phyloP scores from a whole-genome alignment of 30 jellyfish, hydroid and myxozoan species.

The Calvadosia cruxmelitensis region DNA sequence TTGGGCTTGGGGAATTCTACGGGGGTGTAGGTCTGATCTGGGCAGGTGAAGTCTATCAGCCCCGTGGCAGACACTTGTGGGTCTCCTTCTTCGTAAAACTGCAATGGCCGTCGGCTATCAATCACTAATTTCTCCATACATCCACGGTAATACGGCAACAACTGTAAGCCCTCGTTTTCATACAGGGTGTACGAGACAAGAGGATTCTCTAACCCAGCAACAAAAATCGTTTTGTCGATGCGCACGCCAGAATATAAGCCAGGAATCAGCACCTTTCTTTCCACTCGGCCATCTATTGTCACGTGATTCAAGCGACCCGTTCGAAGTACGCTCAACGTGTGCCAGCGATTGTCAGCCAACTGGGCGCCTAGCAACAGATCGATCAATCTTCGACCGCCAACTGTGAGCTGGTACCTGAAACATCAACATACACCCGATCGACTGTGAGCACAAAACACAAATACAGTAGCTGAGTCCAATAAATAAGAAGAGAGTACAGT shows the following conservation, averaged over 20 bases:
- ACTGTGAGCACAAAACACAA: too few species aligned
- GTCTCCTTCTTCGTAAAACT: conserved; percentile 13
- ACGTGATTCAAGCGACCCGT: conserved; percentile 20
- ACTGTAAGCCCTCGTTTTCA: neutral
- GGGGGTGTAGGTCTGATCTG: conserved; percentile 16
- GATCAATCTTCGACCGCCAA: conserved; percentile 7
- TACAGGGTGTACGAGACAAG: neutral
- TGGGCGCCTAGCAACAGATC: conserved; percentile 32
- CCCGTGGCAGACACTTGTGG: conserved; percentile 26
- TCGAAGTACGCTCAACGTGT: conserved; percentile 21
- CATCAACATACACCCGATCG: too few species aligned
- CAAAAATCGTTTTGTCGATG: conserved; percentile 14
- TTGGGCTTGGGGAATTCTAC: conserved; percentile 38
- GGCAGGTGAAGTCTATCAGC: conserved; percentile 11
- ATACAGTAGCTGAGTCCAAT: too few species aligned
- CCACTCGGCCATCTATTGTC: conserved; percentile 18
- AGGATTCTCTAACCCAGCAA: conserved; percentile 35
- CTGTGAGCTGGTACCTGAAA: conserved; percentile 18
- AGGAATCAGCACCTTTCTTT: conserved; percentile 24
- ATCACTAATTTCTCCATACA: conserved; percentile 24
- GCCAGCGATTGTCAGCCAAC: conserved; percentile 47
- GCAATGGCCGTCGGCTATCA: conserved; percentile 43
- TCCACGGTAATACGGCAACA: conserved; percentile 16
- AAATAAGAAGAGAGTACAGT: too few species aligned
- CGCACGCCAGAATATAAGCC: conserved; percentile 31